A percentile compares a stretch with the other conserved stretches of the same genome.
Evolutionary conservation across 2,888 invertebrate species (phyloP).

Genomic region (Pemphredon lugubris): DNA sequence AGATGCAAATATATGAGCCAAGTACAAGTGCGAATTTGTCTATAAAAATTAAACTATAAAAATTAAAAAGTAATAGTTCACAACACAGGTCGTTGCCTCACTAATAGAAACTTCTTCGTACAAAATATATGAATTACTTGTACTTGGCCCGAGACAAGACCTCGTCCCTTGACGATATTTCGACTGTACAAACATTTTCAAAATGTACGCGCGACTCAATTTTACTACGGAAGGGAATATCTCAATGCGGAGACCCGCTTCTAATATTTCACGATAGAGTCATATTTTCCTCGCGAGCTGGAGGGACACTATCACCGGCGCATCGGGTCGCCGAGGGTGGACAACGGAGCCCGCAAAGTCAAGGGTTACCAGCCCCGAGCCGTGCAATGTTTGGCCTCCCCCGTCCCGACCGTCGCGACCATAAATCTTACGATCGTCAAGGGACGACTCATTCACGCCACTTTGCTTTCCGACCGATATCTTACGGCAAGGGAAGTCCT

Average conservation of each 20-base stretch:
- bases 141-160: too few relatives aligned
- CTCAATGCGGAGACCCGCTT: slow-evolving; percentile 15
- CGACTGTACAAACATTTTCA: too few relatives aligned
- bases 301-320: slow-evolving; percentile 54
- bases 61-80: too few relatives aligned
- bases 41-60: too few relatives aligned
- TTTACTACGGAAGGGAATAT: neutral
- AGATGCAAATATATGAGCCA: too few relatives aligned
- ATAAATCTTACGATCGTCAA: slow-evolving; percentile 80
- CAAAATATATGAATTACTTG: too few relatives aligned
- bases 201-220: too few relatives aligned
- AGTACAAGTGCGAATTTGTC: too few relatives aligned
- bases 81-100: too few relatives aligned
- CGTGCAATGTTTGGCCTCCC: slow-evolving; percentile 67
- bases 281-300: slow-evolving; percentile 59
- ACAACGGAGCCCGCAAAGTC: slow-evolving; percentile 71
- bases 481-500: slow-evolving; percentile 58
- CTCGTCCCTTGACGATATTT: too few relatives aligned
- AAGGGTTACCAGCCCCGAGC: slow-evolving; percentile 76
- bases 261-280: slow-evolving; percentile 38
- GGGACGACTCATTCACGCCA: slow-evolving; percentile 80
- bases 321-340: slow-evolving; percentile 67
- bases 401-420: slow-evolving; percentile 71
- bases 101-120: too few relatives aligned
- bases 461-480: slow-evolving; percentile 76